These are phyloP conservation scores for Napeogenes sylphis DNA, from an alignment of 2,888 invertebrate species.

Conservation along the genomic window DNA sequence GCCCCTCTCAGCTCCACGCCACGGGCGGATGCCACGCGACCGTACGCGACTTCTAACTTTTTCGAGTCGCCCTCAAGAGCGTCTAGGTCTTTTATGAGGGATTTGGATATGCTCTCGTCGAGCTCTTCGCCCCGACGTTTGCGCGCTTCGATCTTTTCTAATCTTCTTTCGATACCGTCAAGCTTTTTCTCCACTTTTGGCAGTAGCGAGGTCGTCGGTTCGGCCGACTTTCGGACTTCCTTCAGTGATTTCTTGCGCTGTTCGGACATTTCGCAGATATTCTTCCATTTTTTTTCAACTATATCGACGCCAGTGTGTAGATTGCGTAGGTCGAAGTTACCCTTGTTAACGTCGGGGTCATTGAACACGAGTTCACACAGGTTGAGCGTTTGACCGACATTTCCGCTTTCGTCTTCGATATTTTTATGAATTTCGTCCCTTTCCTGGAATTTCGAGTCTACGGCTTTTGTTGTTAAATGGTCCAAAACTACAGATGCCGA, in stretches of 20 bases:
- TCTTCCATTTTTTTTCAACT: constrained; percentile 88
- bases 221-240: constrained; percentile 79
- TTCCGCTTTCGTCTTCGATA: constrained; percentile 86
- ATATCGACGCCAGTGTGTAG: constrained; percentile 82
- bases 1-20: constrained; percentile 81
- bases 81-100: constrained; percentile 77
- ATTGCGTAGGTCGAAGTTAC: constrained; percentile 83
- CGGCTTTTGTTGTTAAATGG: constrained; percentile 78
- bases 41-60: constrained; percentile 82
- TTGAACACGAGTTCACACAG: constrained; percentile 86
- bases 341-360: constrained; percentile 84
- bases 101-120: constrained; percentile 78
- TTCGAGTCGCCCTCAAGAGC: constrained; percentile 80
- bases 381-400: constrained; percentile 87
- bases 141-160: constrained; percentile 71
- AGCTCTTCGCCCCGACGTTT: constrained; percentile 65
- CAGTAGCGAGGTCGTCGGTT: constrained; percentile 80
- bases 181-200: constrained; percentile 80
- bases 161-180: constrained; percentile 76
- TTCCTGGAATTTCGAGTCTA: constrained; percentile 83
- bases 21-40: constrained; percentile 81
- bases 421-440: constrained; percentile 85
- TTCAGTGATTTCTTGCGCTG: constrained; percentile 74
- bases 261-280: constrained; percentile 84
- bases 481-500: constrained; percentile 83